Evolutionary conservation across 2,113 vertebrate species (phyloP).

Genomic region (Pithys albifrons): DNA sequence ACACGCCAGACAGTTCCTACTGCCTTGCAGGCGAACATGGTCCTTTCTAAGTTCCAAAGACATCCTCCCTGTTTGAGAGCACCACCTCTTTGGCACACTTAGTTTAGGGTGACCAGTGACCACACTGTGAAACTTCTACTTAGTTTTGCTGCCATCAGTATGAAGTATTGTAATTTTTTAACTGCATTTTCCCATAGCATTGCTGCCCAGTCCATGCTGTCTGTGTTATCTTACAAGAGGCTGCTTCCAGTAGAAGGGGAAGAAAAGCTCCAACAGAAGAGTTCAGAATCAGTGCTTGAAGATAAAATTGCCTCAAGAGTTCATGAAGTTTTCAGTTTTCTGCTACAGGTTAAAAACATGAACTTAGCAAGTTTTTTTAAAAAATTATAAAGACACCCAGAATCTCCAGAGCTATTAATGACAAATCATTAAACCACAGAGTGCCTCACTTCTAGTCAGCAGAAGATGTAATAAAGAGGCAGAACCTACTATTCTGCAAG

Average conservation of each 20-base stretch:
- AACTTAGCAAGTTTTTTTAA: background rate
- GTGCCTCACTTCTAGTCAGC: background rate
- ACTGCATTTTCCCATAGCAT: background rate
- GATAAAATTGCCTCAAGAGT: background rate
- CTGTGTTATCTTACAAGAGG: background rate
- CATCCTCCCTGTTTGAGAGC: background rate
- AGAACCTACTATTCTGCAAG: background rate
- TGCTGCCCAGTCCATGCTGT: background rate
- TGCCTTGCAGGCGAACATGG: background rate
- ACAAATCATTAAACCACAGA: background rate
- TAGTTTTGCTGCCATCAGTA: background rate
- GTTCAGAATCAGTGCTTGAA: background rate
- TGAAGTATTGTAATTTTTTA: background rate
- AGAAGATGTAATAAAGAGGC: background rate
- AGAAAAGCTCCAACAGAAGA: background rate
- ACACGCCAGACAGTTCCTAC: background rate
- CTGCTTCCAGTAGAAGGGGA: background rate
- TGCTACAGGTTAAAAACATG: background rate
- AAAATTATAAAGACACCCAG: background rate
- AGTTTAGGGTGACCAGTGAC: background rate
- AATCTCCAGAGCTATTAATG: background rate
- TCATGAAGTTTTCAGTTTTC: background rate
- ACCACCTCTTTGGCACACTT: background rate
- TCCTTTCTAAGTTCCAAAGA: background rate
- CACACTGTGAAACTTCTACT: background rate